phyloP scores from a whole-genome alignment of 30 jellyfish, hydroid and myxozoan genomes.

The Hydra vulgaris region DNA sequence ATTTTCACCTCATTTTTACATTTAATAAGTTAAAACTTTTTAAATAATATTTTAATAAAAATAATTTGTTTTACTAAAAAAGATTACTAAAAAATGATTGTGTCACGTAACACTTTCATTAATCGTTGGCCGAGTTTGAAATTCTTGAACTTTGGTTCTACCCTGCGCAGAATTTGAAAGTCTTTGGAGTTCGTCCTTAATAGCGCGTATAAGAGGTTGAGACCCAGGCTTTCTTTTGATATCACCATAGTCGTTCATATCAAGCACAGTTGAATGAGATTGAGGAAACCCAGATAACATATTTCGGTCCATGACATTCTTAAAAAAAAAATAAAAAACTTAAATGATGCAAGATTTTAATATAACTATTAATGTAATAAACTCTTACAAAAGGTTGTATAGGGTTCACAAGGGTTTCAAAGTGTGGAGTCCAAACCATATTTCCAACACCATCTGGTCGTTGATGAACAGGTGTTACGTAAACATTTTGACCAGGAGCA shows the following conservation, averaged over 20 bases:
- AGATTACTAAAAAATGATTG: not conserved
- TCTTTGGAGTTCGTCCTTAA: constrained; percentile 69
- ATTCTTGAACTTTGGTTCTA: constrained; percentile 45
- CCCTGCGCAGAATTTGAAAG: constrained; percentile 60
- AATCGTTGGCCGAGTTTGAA: not conserved
- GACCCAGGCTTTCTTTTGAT: constrained; percentile 19
- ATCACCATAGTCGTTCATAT: constrained; percentile 36
- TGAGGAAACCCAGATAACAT: constrained; percentile 56
- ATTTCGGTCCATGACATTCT: constrained; percentile 6
- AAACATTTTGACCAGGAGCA: constrained; percentile 51
- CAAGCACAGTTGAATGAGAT: constrained; percentile 60
- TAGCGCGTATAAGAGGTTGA: constrained; percentile 90
- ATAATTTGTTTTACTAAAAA: not conserved
- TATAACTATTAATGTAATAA: too few species aligned
- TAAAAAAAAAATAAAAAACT: not conserved
- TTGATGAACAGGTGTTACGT: constrained; percentile 88
- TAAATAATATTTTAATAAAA: too few species aligned
- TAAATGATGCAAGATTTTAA: not conserved
- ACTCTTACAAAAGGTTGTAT: not conserved
- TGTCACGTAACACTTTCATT: not conserved
- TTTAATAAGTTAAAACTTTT: too few species aligned
- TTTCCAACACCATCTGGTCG: constrained; percentile 96
- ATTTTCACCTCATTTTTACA: too few species aligned
- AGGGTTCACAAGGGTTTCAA: constrained; percentile 14
- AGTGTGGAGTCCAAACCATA: constrained; percentile 89